Evolutionary conservation across 2,888 invertebrate genomes (phyloP).

Genomic region (Meandrusa payeni): DNA sequence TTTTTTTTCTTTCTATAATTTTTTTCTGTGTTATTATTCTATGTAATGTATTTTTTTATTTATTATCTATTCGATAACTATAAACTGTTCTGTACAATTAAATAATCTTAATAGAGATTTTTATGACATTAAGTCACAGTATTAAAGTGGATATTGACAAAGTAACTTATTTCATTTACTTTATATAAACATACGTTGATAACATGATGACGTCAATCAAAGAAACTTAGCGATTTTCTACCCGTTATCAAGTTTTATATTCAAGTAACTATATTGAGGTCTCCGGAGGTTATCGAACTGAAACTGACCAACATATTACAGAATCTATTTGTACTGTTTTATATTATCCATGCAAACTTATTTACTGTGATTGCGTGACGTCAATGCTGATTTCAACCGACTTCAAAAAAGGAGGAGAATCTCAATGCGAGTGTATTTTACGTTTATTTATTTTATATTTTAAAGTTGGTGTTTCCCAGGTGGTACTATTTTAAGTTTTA

Average conservation of each 20-base stretch:
- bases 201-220: conserved; percentile 13
- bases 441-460: no score
- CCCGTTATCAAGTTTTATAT: conserved; percentile 6
- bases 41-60: no score
- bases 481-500: no score
- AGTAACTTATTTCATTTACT: background rate
- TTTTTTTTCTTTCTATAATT: no score
- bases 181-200: conserved; percentile 7
- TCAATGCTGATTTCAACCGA: conserved; percentile 9
- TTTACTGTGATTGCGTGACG: conserved; percentile 19
- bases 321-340: conserved; percentile 1
- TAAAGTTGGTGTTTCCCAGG: no score
- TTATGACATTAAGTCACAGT: background rate
- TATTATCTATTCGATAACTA: no score
- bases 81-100: no score
- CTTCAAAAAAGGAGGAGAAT: no score
- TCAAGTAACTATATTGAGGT: no score
- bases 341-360: conserved; percentile 19
- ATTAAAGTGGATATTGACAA: background rate
- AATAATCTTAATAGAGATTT: no score
- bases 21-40: no score
- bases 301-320: conserved; percentile 7
- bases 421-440: no score
- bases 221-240: background rate
- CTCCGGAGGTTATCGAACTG: conserved; percentile 11